Evolutionary conservation across 2,113 vertebrate genomes (phyloP).

Genomic region (Phylloscopus trochiloides): DNA sequence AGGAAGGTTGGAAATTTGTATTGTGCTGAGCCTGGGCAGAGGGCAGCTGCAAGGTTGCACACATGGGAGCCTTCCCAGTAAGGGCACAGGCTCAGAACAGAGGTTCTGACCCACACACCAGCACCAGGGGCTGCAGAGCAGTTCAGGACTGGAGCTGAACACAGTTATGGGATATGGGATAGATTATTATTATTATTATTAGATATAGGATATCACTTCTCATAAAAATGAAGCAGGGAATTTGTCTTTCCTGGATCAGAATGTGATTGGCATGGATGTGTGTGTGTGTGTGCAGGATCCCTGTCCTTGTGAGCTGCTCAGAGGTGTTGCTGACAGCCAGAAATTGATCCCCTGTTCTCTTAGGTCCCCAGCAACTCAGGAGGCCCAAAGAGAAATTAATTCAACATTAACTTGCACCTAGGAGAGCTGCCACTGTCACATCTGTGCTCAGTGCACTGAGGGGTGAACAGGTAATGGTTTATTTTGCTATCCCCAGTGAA

Average conservation of each 20-base stretch:
- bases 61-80: background rate
- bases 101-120: background rate
- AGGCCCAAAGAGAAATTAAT: background rate
- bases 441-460: background rate
- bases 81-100: accelerated
- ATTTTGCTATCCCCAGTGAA: background rate
- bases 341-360: accelerated
- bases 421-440: background rate
- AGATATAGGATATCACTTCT: background rate
- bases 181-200: too few relatives aligned
- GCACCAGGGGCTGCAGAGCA: background rate
- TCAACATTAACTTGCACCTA: background rate
- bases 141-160: background rate
- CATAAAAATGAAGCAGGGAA: background rate
- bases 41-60: background rate
- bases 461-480: background rate
- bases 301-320: background rate
- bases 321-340: background rate
- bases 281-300: background rate
- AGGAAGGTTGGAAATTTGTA: background rate
- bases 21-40: background rate
- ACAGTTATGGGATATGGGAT: background rate
- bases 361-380: background rate
- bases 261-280: accelerated
- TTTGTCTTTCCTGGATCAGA: background rate